Conservation (phyloP, 2,888 invertebrate genomes). For the Sympetrum striolatum region DNA sequence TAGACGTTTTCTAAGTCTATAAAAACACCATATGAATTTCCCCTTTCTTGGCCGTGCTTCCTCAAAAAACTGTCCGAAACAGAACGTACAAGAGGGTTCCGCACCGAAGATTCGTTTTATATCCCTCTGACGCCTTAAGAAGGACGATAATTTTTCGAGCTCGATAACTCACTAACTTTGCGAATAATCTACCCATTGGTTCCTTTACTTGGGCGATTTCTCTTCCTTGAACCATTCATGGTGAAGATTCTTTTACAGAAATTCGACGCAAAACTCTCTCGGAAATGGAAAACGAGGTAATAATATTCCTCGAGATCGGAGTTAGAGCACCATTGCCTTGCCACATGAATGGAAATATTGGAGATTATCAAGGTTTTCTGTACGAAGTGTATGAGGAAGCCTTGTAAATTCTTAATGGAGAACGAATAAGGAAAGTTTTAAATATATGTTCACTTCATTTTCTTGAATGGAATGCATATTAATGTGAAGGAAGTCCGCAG, state of each 20-base stretch:
- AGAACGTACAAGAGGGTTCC: background rate
- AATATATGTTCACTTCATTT: too few species aligned
- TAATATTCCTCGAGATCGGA: too few species aligned
- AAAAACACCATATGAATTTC: background rate
- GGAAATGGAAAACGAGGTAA: too few species aligned
- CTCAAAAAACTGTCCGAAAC: background rate
- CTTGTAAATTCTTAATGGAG: too few species aligned
- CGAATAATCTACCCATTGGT: background rate
- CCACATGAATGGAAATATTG: too few species aligned
- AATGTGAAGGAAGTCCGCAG: too few species aligned
- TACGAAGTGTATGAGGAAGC: too few species aligned
- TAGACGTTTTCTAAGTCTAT: background rate
- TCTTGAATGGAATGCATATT: too few species aligned
- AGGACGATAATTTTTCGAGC: background rate
- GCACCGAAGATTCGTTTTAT: background rate
- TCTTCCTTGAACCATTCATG: background rate
- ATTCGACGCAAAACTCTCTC: background rate
- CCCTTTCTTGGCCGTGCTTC: background rate
- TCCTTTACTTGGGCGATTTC: background rate
- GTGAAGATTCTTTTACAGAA: background rate
- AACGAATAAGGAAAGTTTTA: too few species aligned
- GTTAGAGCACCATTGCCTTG: too few species aligned
- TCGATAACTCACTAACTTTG: background rate
- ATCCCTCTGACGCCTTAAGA: background rate
- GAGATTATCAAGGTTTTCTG: too few species aligned